Conservation (phyloP, 1,140 invertebrate species). For the Pachypsylla venusta region DNA sequence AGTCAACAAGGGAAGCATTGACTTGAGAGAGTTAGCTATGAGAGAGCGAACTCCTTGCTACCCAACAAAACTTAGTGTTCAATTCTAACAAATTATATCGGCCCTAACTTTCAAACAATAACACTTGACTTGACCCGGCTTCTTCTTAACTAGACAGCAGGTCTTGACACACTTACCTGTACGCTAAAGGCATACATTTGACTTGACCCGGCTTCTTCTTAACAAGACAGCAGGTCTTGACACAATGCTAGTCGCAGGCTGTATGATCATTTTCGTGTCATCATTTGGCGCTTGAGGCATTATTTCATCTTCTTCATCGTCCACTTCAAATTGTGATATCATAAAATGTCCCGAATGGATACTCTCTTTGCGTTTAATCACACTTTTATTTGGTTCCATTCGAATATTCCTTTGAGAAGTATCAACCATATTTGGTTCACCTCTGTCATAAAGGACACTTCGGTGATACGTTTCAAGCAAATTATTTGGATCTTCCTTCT, state of each 20-base stretch:
- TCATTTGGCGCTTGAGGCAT: conserved; percentile 60
- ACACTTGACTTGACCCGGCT: conserved; percentile 44
- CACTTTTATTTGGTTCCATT: too few species aligned
- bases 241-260: conserved; percentile 20
- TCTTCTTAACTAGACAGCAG: conserved; percentile 18
- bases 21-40: too few species aligned
- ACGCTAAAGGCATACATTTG: conserved; percentile 87
- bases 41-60: too few species aligned
- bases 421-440: too few species aligned
- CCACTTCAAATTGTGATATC: conserved; percentile 90
- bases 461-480: too few species aligned
- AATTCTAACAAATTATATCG: too few species aligned
- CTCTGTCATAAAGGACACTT: too few species aligned
- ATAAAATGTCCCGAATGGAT: conserved; percentile 98
- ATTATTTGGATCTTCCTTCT: too few species aligned
- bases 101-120: too few species aligned
- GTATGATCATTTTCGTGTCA: conserved; percentile 25
- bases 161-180: conserved; percentile 57
- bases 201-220: conserved; percentile 28
- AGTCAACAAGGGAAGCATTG: too few species aligned
- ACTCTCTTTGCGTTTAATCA: conserved; percentile 41
- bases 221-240: conserved; percentile 23
- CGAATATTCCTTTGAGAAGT: too few species aligned
- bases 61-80: too few species aligned
- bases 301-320: conserved; percentile 70